phyloP scores from a whole-genome alignment of 2,888 invertebrate genomes.

The Lasioglossum figueresi region DNA sequence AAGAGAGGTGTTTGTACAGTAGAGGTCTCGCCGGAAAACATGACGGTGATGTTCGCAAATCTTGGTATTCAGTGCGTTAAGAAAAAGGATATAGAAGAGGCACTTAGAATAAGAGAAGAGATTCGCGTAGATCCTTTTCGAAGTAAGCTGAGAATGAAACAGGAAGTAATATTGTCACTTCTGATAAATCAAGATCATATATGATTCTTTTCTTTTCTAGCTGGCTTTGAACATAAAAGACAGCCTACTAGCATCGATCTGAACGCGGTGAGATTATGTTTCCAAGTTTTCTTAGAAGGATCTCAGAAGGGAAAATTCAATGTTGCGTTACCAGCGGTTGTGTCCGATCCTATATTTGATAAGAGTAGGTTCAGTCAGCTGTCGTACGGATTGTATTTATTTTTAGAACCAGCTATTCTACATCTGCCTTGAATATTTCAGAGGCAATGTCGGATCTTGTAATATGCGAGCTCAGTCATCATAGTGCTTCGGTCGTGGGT shows the following conservation, averaged over 20 bases:
- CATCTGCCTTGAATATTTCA: constrained; percentile 77
- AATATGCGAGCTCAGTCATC: constrained; percentile 95
- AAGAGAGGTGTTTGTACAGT: constrained; percentile 96
- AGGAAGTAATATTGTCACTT: not conserved
- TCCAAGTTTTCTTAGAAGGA: constrained; percentile 95
- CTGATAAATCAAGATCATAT: not conserved
- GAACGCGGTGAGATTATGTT: constrained; percentile 96
- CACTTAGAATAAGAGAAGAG: constrained; percentile 91
- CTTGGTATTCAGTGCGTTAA: constrained; percentile 99
- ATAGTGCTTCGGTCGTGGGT: constrained; percentile 92
- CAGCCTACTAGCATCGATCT: constrained; percentile 96
- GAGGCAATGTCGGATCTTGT: constrained; percentile 96
- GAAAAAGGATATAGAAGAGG: constrained; percentile 95
- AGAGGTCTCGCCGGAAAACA: constrained; percentile 90
- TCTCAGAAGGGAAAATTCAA: constrained; percentile 89
- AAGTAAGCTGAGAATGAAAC: constrained; percentile 87
- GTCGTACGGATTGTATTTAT: not conserved
- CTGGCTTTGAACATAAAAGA: constrained; percentile 93
- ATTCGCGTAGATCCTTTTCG: constrained; percentile 96
- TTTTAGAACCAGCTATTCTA: not conserved
- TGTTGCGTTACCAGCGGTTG: constrained; percentile 90
- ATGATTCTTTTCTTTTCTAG: constrained; percentile 84
- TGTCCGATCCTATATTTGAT: constrained; percentile 96
- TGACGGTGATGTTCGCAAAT: constrained; percentile 94
- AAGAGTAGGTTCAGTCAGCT: constrained; percentile 87